Conservation (phyloP, 2,113 vertebrate genomes). For the Calyptomena viridis region DNA sequence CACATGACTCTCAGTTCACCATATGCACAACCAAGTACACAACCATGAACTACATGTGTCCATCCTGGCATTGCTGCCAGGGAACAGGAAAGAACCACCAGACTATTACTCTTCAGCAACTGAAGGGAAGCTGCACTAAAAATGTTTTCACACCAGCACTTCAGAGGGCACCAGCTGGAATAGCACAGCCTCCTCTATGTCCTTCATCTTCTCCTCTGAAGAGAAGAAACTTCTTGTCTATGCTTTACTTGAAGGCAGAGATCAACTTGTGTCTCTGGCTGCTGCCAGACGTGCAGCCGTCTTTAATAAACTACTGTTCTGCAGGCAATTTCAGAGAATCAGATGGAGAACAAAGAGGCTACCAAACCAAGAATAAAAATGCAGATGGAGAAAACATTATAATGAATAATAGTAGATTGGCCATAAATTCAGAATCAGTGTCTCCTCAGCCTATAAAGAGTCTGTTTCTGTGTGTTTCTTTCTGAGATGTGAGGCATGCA, state of each 20-base stretch:
- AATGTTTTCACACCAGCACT: background rate
- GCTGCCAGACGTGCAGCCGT: background rate
- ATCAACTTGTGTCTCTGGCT: background rate
- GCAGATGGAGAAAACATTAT: conserved; percentile 8
- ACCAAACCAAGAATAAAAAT: conserved; percentile 12
- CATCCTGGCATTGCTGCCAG: background rate
- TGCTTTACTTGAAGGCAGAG: background rate
- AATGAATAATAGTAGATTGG: background rate
- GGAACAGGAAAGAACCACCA: background rate
- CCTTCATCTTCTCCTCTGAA: background rate
- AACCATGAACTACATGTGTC: rapidly evolving
- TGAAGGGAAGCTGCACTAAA: rapidly evolving
- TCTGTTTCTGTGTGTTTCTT: background rate
- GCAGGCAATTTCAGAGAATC: background rate
- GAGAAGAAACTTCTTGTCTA: background rate
- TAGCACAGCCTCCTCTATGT: background rate
- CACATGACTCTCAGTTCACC: background rate
- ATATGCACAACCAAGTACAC: background rate
- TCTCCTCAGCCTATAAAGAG: background rate
- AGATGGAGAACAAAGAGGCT: background rate
- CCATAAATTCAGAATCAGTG: background rate
- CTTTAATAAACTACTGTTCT: background rate
- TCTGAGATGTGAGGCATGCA: background rate
- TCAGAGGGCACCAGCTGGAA: background rate
- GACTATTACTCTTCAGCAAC: background rate